A percentile compares a stretch with the other conserved stretches of the same genome.
Evolutionary conservation across 2,797 vertebrate species (phyloP).

Genomic region (Dryobates pubescens): DNA sequence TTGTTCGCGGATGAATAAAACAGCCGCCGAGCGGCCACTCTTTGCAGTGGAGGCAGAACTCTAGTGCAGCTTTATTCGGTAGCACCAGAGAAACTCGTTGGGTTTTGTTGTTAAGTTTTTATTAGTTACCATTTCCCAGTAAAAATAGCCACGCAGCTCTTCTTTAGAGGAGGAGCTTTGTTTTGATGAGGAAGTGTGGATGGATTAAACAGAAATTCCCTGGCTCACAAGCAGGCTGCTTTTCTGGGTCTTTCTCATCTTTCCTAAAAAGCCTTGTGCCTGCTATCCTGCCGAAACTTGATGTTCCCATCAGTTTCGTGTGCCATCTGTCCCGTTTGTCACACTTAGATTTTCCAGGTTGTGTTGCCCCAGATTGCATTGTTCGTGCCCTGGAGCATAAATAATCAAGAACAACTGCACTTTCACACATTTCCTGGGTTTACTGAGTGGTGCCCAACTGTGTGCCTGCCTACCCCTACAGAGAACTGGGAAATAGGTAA

Average conservation of each 20-base stretch:
- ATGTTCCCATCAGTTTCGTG: neutral
- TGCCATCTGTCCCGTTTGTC: neutral
- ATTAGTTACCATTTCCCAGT: rapidly evolving
- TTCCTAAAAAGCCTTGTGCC: neutral
- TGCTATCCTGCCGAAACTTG: neutral
- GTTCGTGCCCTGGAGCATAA: conserved; percentile 1
- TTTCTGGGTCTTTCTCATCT: neutral
- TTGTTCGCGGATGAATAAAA: conserved; percentile 25
- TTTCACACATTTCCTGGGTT: neutral
- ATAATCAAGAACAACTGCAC: neutral
- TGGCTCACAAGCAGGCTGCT: neutral
- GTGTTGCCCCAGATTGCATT: conserved; percentile 11
- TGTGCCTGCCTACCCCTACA: neutral
- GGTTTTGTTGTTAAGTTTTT: neutral
- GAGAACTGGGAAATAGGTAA: neutral
- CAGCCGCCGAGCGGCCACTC: neutral
- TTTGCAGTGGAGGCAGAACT: neutral
- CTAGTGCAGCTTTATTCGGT: neutral
- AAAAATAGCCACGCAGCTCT: neutral
- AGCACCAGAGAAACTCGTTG: neutral
- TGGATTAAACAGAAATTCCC: neutral
- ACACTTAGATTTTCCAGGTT: neutral
- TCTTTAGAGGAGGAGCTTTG: neutral
- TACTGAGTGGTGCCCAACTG: neutral
- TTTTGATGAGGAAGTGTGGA: neutral